Evolutionary conservation across 2,888 invertebrate genomes (phyloP), one percentile per base, ranked within the genome.

Genomic region (Drosophila kanekoi): DNA sequence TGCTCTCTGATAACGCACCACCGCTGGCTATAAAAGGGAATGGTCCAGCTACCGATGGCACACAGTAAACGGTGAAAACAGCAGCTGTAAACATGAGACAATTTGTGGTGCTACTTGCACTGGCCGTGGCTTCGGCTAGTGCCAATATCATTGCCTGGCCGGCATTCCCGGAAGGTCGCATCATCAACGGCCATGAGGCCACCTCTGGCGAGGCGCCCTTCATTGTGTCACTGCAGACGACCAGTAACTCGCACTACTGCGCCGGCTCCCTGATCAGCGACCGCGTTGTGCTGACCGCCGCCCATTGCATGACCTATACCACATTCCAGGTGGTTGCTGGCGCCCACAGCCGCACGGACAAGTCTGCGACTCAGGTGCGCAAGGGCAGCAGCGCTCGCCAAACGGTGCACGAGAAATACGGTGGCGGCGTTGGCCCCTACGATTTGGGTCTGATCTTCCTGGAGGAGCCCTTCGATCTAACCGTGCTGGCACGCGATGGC

Each of bases 371-470:
- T 0, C 92, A 92, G 73, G 44, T 78, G 10, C 85, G 89, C 2
- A 2, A 59, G 0, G 90, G 90, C 1, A 71, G 66, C 58, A 79
- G 48, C 6, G 40, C 41, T 0, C 68, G 72, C 1, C 69, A 83
- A 20, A 61, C 90, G 2, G 67, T 90, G 1, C 93, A 93, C 61
- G 89, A 88, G 40, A 43, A 71, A 0, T 92, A 90, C 66, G 37
- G 32, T 45, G 93, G 93, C 20, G 90, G 90, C 3, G 91, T 93
- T 40, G 92, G 92, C 2, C 92, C 92, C 68, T 91, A 94, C 70
- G 94, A 95, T 81, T 93, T 95, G 51, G 94, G 93, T 20, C 77
- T 94, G 13, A 81, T 94, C 51, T 77, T 80, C 44, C 43, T 91
- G 38, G 63, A 63, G 0, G 40, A 69, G 10, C 68, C 89, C 11